A percentile compares a stretch with the other conserved stretches of the same genome.
phyloP scores from a whole-genome alignment of 2,888 invertebrate species.

The Pelosia muscerda region DNA sequence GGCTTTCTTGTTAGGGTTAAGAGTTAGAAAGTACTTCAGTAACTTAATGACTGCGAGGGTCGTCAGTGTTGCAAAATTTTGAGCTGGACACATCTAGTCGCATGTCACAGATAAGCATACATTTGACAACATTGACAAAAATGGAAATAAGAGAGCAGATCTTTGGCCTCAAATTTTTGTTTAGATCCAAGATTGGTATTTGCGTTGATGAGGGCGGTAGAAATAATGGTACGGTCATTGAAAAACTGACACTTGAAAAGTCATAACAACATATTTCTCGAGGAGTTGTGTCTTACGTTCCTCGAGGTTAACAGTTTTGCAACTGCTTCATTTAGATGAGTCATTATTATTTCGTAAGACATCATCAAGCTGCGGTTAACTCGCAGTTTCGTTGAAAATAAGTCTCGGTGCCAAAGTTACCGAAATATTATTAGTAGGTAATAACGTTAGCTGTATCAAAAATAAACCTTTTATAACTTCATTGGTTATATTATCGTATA shows the following conservation, averaged over 20 bases:
- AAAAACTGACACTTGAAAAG: background rate
- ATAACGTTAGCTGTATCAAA: conserved; percentile 27
- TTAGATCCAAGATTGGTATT: background rate
- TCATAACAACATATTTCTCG: conserved; percentile 5
- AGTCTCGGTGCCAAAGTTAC: conserved; percentile 40
- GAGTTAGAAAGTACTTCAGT: background rate
- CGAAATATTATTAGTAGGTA: conserved; percentile 27
- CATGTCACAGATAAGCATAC: background rate
- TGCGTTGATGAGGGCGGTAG: background rate
- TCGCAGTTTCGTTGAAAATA: conserved; percentile 54
- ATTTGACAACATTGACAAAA: background rate
- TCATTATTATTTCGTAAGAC: conserved; percentile 61
- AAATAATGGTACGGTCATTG: background rate
- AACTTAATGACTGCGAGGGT: too few relatives aligned
- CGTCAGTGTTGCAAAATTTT: too few relatives aligned
- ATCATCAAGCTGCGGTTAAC: conserved; percentile 58
- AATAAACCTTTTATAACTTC: conserved; percentile 4
- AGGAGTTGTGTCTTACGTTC: conserved; percentile 23
- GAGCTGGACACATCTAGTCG: too few relatives aligned
- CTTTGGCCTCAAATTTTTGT: background rate
- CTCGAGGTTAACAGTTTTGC: conserved; percentile 51
- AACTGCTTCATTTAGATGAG: conserved; percentile 59
- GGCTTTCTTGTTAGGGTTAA: background rate
- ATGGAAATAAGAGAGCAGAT: background rate
- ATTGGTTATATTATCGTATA: background rate